These are phyloP conservation scores for Catajapyx aquilonaris DNA, from an alignment of 1,140 invertebrate genomes.

Conservation along the genomic window DNA sequence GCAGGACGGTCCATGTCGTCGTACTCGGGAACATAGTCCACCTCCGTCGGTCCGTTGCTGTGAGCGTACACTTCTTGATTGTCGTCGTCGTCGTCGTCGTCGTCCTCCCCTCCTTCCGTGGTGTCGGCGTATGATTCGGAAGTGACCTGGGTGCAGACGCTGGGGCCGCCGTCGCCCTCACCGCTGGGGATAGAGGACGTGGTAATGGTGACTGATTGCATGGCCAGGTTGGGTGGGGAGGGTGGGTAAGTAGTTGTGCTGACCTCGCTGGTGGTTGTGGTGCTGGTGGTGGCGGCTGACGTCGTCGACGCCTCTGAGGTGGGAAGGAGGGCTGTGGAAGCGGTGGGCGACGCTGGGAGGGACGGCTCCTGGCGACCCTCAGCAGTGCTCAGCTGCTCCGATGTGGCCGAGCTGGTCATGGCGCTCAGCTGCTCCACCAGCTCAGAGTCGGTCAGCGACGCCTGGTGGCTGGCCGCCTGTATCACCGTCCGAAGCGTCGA, in stretches of 20 bases:
- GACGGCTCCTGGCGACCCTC: no score
- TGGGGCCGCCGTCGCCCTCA: slow-evolving; percentile 23
- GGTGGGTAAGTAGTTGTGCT: slow-evolving; percentile 16
- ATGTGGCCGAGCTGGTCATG: slow-evolving; percentile 17
- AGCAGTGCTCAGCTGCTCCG: slow-evolving; percentile 15
- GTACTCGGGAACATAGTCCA: slow-evolving; percentile 26
- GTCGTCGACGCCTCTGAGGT: no score
- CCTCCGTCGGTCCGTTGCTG: slow-evolving; percentile 32
- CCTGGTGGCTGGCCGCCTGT: slow-evolving; percentile 17
- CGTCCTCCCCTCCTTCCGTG: slow-evolving; percentile 15
- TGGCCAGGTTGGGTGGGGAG: slow-evolving; percentile 13
- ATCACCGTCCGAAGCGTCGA: slow-evolving; percentile 27
- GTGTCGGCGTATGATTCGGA: slow-evolving; percentile 20
- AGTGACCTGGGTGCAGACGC: slow-evolving; percentile 30
- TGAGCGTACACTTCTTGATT: slow-evolving; percentile 15
- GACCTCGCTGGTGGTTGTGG: slow-evolving; percentile 9
- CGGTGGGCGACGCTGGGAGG: no score
- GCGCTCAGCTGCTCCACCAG: slow-evolving; percentile 26
- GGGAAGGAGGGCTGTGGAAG: no score
- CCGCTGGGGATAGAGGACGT: slow-evolving; percentile 21
- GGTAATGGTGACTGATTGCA: slow-evolving; percentile 28
- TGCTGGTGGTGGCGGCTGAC: no score
- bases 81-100: slow-evolving; percentile 8
- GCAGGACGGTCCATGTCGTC: slow-evolving; percentile 23
- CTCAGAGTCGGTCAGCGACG: slow-evolving; percentile 20